Percentiles rank a stretch among this genome's conserved stretches.
Evolutionary conservation across 2,888 invertebrate species (phyloP).

Genomic region (Oscheius sp.): DNA sequence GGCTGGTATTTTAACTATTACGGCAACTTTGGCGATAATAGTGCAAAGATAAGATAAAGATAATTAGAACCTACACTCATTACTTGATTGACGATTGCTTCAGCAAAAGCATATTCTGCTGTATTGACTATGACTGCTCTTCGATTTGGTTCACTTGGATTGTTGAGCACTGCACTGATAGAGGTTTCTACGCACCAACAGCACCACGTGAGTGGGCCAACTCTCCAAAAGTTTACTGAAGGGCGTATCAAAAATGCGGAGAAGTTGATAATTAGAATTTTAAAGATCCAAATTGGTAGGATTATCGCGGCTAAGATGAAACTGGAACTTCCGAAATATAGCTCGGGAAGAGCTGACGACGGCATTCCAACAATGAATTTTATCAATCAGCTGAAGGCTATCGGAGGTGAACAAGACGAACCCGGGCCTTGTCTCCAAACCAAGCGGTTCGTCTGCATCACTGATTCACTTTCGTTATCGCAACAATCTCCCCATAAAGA

Average conservation of each 20-base stretch:
- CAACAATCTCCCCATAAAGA: background rate
- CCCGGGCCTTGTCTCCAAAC: no score
- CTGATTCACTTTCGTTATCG: no score
- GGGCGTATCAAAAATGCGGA: slow-evolving; percentile 1
- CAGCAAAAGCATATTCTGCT: slow-evolving; percentile 19
- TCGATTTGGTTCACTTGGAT: background rate
- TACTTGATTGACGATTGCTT: background rate
- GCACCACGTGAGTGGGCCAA: slow-evolving; percentile 10
- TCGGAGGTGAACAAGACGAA: background rate
- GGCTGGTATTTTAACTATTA: no score
- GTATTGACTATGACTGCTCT: background rate
- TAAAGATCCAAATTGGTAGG: slow-evolving; percentile 7
- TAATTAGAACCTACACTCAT: slow-evolving; percentile 8
- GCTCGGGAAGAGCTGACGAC: background rate
- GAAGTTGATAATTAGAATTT: background rate
- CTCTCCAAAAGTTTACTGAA: background rate
- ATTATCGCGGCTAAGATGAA: background rate
- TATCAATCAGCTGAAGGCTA: slow-evolving; percentile 4
- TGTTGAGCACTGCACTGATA: slow-evolving; percentile 13
- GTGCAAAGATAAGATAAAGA: background rate
- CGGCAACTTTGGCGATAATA: background rate
- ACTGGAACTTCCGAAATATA: slow-evolving; percentile 7
- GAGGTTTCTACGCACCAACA: slow-evolving; percentile 21
- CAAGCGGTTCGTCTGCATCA: background rate
- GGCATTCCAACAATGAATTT: slow-evolving; percentile 5